These are phyloP conservation scores for Nomada fabriciana DNA, from an alignment of 2,888 invertebrate species.

Conservation along the genomic window DNA sequence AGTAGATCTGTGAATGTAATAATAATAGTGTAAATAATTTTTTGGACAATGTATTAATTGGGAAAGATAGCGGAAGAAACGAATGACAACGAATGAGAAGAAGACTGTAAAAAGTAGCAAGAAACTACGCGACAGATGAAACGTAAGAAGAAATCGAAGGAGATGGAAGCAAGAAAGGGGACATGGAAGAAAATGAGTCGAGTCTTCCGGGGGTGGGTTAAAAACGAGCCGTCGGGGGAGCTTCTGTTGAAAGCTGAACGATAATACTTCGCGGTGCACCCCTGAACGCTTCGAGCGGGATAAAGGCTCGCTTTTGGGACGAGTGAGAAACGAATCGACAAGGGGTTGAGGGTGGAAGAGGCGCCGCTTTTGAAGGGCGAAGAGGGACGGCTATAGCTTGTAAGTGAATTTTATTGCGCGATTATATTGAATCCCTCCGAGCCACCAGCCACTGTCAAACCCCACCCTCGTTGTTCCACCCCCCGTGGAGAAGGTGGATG, in stretches of 20 bases:
- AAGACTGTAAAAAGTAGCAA: too few relatives aligned
- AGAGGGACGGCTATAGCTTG: slow-evolving; percentile 72
- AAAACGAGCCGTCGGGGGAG: slow-evolving; percentile 52
- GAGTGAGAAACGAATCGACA: slow-evolving; percentile 46
- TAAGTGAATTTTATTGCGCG: slow-evolving; percentile 82
- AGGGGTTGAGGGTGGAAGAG: slow-evolving; percentile 29
- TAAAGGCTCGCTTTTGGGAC: slow-evolving; percentile 58
- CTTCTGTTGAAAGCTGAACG: slow-evolving; percentile 64
- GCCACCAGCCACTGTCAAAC: slow-evolving; percentile 72
- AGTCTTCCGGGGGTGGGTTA: slow-evolving; percentile 9
- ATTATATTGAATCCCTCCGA: slow-evolving; percentile 81
- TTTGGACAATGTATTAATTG: too few relatives aligned
- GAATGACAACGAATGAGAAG: too few relatives aligned
- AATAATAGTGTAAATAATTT: too few relatives aligned
- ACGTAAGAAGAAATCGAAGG: too few relatives aligned
- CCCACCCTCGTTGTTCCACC: slow-evolving; percentile 55
- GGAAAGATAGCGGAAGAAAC: too few relatives aligned
- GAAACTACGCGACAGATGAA: too few relatives aligned
- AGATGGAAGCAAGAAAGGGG: too few relatives aligned
- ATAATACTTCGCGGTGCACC: slow-evolving; percentile 62
- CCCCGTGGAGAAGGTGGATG: slow-evolving; percentile 49
- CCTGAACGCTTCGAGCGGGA: slow-evolving; percentile 57
- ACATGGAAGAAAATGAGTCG: too few relatives aligned
- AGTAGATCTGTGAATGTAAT: too few relatives aligned
- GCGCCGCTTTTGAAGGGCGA: slow-evolving; percentile 48